Base-by-base conservation (phyloP, 2,888 invertebrate genomes). In the Protodeltote pygarga region DNA sequence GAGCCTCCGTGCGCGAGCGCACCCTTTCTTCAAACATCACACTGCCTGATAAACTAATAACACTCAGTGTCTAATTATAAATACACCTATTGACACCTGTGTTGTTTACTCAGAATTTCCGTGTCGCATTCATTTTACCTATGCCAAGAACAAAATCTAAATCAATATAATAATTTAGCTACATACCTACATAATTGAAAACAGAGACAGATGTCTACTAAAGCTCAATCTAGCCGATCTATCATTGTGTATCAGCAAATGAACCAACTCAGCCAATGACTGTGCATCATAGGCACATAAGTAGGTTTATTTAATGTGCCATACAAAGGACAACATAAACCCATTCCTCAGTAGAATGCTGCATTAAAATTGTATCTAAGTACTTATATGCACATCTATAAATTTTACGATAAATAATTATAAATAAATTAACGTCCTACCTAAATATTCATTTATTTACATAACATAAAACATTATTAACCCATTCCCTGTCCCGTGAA, bases 1-100 rank as follows among this genome's bases (percentile, higher is more conserved):
- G 72, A 83, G 81, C 83, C 86, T 87, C 80, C 73, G 77, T 74
- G 82, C 84, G 82, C 84, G 61, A 45, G 82, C 83, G 83, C 87
- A 85, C 85, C 83, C 81, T 78, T 67, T 75, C 77, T 71, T 66
- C 48, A 73, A 75, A 71, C 69, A 75, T 70, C 62, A 51, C 55
- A 65, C 58, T 61, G n/a, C n/a, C n/a, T n/a, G 65, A 70, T 59
- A 65, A n/a, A 58, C 47, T 69, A 55, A 64, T 62, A 64, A 57
- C 48, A 64, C 45, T 41, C 51, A 42, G 42, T 35, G 11, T 32
- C 20, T 48, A 49, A 40, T 48, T 49, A 38, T 23, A 34, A 15
- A 42, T 5, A 15, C 20, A 31, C 6, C 9, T 19, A 14, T 6
- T n/a, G 9, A 27, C n/a, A n/a, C 34, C 17, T 11, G 13, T 14